Conservation (phyloP, 2,797 vertebrate genomes). For the Anguilla marmorata region DNA sequence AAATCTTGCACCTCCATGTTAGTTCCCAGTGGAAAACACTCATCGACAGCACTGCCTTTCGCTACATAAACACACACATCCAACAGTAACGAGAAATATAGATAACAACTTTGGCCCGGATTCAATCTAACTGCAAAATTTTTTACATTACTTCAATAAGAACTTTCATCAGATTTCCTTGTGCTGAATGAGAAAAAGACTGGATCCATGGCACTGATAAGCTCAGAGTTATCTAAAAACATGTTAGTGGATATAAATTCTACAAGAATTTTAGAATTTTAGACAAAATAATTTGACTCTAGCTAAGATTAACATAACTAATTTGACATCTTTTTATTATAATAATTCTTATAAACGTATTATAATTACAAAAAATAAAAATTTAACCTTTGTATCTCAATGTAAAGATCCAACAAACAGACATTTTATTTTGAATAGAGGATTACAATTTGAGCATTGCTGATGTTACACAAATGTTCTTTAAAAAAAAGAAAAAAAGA, state of each 20-base stretch:
- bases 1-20: slow-evolving; percentile 49
- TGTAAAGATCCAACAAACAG: background rate
- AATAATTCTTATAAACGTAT: background rate
- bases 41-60: slow-evolving; percentile 35
- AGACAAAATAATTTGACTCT: background rate
- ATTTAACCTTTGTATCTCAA: background rate
- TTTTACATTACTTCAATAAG: background rate
- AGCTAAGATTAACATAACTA: background rate
- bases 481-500: background rate
- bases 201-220: background rate
- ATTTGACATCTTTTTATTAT: background rate
- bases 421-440: background rate
- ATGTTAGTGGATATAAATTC: background rate
- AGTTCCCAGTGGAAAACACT: slow-evolving; percentile 45
- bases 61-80: background rate
- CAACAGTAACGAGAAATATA: background rate
- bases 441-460: too few relatives aligned
- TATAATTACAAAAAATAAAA: background rate
- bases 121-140: background rate
- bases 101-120: background rate
- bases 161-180: background rate
- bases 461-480: too few relatives aligned
- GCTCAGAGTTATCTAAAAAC: background rate
- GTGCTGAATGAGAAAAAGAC: background rate
- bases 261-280: background rate